These are phyloP conservation scores for Zygaena filipendulae DNA, from an alignment of 2,888 invertebrate genomes.

Conservation along the genomic window DNA sequence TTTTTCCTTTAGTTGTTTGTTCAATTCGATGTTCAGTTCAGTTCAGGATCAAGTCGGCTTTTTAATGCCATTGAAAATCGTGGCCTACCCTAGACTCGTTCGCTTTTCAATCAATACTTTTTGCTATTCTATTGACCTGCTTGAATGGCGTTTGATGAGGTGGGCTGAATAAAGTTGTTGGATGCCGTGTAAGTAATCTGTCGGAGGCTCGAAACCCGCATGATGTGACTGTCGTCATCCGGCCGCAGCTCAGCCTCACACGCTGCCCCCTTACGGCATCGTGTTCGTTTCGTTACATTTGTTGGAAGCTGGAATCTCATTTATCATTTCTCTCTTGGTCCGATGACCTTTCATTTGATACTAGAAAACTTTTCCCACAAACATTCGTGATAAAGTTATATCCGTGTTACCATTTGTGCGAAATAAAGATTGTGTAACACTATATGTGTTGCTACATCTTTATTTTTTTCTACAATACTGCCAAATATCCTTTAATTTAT, in stretches of 20 bases:
- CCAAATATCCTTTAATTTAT: too few species aligned
- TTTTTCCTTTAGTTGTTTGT: too few species aligned
- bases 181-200: conserved; percentile 46
- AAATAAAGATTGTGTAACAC: too few species aligned
- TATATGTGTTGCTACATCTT: too few species aligned
- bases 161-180: conserved; percentile 41
- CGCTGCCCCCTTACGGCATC: conserved; percentile 37
- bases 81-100: too few species aligned
- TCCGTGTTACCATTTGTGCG: too few species aligned
- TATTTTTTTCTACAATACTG: too few species aligned
- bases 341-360: conserved; percentile 38
- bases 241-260: conserved; percentile 47
- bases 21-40: too few species aligned
- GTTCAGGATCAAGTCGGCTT: too few species aligned
- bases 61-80: too few species aligned
- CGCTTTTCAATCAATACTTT: too few species aligned
- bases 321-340: conserved; percentile 44
- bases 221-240: conserved; percentile 37
- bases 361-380: conserved; percentile 2
- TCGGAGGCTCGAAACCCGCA: conserved; percentile 35
- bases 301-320: conserved; percentile 40
- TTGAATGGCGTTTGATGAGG: conserved; percentile 7
- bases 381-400: too few species aligned
- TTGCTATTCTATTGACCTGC: conserved; percentile 6
- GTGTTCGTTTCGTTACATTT: conserved; percentile 36